Evolutionary conservation across 2,888 invertebrate genomes (phyloP).

Genomic region (Epinotia ramella): DNA sequence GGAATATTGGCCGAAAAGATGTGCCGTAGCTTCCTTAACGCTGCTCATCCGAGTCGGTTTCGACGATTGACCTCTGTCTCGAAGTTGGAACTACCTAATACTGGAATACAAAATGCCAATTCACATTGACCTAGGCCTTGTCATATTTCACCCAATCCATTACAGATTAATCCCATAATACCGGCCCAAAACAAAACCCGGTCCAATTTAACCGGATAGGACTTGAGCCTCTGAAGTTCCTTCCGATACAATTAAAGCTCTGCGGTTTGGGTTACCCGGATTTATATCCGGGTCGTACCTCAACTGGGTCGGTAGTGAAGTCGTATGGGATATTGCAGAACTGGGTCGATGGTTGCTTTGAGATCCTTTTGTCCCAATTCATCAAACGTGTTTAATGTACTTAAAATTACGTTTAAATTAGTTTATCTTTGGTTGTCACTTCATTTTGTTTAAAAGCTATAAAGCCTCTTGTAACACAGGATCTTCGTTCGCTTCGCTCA

Average conservation of each 20-base stretch:
- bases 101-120: neutral
- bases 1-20: no score
- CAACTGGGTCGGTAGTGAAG: neutral
- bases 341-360: neutral
- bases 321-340: neutral
- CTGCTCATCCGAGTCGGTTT: no score
- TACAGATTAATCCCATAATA: conserved; percentile 29
- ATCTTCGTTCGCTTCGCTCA: no score
- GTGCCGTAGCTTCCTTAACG: no score
- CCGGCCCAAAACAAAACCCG: conserved; percentile 13
- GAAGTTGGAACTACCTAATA: no score
- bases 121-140: neutral
- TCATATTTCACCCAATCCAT: conserved; percentile 6
- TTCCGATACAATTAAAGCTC: conserved; percentile 44
- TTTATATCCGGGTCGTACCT: conserved; percentile 20
- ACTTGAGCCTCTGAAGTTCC: conserved; percentile 34
- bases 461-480: no score
- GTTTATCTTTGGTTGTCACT: no score
- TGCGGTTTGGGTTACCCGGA: conserved; percentile 39
- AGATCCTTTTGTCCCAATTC: neutral
- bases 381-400: neutral
- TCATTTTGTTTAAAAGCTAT: no score
- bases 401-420: neutral
- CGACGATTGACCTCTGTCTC: no score
- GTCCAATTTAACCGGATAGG: conserved; percentile 31